A percentile compares a stretch with the other conserved stretches of the same genome.
Conservation (phyloP, 2,113 vertebrate species). For the Octodon degus region DNA sequence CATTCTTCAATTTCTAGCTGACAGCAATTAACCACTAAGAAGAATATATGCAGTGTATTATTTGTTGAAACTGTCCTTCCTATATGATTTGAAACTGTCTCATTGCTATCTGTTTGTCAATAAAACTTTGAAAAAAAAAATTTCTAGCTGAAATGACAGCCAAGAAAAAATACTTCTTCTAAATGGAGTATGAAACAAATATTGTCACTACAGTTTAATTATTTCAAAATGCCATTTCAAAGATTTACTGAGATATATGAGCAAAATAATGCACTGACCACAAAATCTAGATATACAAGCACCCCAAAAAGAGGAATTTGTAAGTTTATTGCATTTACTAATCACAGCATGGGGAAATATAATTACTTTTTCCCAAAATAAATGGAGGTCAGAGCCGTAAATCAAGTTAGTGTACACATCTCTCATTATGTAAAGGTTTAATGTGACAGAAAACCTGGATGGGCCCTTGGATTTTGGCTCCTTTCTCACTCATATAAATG, state of each 20-base stretch:
- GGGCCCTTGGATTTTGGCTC: not conserved
- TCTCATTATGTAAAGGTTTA: not conserved
- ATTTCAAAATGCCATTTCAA: conserved; percentile 52
- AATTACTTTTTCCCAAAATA: conserved; percentile 50
- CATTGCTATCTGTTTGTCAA: no score
- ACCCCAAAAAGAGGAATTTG: conserved; percentile 3
- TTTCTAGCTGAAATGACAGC: conserved; percentile 29
- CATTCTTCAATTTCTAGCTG: not conserved
- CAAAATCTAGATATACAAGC: conserved; percentile 37
- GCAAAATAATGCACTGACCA: not conserved
- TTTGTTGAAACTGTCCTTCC: no score
- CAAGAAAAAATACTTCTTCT: not conserved
- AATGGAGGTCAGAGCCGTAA: conserved; percentile 36
- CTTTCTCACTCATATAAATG: not conserved
- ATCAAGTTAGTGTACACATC: conserved; percentile 46
- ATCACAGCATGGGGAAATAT: conserved; percentile 12
- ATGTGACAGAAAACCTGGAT: not conserved
- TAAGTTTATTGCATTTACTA: conserved; percentile 34
- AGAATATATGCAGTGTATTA: no score
- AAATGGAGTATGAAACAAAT: conserved; percentile 23
- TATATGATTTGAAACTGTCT: no score
- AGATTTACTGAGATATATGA: conserved; percentile 35
- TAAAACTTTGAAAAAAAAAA: no score
- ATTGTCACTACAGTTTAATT: conserved; percentile 7
- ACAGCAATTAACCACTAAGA: no score